Percentiles rank a stretch among this genome's conserved stretches.
Evolutionary conservation across 2,113 vertebrate genomes (phyloP).

Genomic region (Rhizomys pruinosus): DNA sequence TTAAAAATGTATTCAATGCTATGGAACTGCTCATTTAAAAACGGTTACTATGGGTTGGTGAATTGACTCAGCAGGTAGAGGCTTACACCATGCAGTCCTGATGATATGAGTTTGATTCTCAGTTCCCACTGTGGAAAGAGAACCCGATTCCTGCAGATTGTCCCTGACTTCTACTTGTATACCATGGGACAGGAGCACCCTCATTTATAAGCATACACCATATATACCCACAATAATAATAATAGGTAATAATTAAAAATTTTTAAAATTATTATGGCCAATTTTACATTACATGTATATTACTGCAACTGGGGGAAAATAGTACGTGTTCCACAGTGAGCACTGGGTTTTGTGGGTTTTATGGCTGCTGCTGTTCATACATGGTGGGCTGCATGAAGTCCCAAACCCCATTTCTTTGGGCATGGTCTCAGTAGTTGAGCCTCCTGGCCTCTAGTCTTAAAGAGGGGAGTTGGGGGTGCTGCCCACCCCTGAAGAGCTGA

Average conservation of each 20-base stretch:
- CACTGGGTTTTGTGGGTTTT: neutral
- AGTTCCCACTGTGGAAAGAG: neutral
- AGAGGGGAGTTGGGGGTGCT: accelerated
- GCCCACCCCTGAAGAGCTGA: too few relatives aligned
- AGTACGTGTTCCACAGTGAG: too few relatives aligned
- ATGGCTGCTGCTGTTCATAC: neutral
- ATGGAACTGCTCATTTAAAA: neutral
- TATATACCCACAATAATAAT: neutral
- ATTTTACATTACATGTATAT: neutral
- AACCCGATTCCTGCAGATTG: neutral
- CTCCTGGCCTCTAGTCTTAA: neutral
- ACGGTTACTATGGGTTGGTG: neutral
- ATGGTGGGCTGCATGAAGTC: neutral
- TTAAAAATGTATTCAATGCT: too few relatives aligned
- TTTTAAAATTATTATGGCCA: neutral
- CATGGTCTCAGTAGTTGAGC: neutral
- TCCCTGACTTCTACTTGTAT: neutral
- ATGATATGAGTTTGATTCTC: neutral
- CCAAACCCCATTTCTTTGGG: neutral
- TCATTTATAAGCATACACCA: neutral
- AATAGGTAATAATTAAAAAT: neutral
- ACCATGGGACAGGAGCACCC: neutral
- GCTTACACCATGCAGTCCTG: neutral
- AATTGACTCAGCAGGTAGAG: neutral
- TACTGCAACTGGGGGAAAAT: neutral